phyloP scores from a whole-genome alignment of 2,113 vertebrate species.

The Pangasianodon hypophthalmus region DNA sequence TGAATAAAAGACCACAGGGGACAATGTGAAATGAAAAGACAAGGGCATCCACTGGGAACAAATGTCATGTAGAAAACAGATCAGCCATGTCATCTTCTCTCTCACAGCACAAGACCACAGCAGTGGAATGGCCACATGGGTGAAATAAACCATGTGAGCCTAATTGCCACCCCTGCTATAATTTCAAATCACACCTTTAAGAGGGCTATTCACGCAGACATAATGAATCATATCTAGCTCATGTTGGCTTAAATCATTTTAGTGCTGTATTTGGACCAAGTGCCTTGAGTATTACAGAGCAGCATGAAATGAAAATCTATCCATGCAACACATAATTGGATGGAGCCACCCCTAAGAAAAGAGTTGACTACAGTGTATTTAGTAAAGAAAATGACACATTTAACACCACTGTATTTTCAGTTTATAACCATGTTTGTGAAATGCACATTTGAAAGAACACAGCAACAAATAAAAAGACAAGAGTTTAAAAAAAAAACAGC shows the following conservation, averaged over 20 bases:
- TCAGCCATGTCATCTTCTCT: neutral
- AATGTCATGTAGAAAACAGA: neutral
- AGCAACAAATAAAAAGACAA: neutral
- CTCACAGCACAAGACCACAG: neutral
- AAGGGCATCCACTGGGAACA: neutral
- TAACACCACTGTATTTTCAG: neutral
- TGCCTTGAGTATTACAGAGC: neutral
- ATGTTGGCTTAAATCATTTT: neutral
- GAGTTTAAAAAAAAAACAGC: too few species aligned
- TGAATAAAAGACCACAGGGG: slow-evolving; percentile 57
- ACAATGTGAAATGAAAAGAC: slow-evolving; percentile 24
- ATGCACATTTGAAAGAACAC: neutral
- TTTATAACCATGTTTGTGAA: neutral
- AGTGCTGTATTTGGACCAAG: neutral
- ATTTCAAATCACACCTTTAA: neutral
- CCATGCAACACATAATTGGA: neutral
- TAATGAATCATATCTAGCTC: neutral
- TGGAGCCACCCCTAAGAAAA: neutral
- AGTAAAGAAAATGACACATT: too few species aligned
- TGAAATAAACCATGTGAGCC: neutral
- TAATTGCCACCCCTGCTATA: neutral
- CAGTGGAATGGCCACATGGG: neutral
- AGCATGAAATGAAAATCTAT: neutral
- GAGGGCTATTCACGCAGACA: neutral
- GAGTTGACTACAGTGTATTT: too few species aligned